Evolutionary conservation across 2,113 vertebrate genomes (phyloP).

Genomic region (Bubo blakistoni): DNA sequence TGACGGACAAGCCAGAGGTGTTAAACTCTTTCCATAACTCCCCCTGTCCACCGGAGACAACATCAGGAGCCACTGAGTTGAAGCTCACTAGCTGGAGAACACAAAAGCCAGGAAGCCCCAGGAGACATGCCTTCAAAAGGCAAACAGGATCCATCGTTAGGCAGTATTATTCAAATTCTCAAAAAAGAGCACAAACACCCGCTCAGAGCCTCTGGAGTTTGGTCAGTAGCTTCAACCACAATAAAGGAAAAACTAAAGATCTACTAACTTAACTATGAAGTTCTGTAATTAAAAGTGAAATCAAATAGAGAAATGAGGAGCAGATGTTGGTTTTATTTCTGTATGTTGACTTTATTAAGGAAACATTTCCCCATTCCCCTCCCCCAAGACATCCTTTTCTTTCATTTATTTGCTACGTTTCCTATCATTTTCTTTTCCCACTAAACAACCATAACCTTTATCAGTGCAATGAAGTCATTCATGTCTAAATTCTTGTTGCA

Average conservation of each 20-base stretch:
- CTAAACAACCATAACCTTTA: slow-evolving; percentile 27
- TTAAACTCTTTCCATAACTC: not conserved
- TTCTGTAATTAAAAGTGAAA: slow-evolving; percentile 62
- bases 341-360: slow-evolving; percentile 49
- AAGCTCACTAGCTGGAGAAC: not conserved
- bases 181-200: not conserved
- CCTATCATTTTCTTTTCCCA: slow-evolving; percentile 14
- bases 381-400: slow-evolving; percentile 23
- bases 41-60: not conserved
- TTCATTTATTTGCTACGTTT: slow-evolving; percentile 35
- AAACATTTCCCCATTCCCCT: slow-evolving; percentile 42
- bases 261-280: slow-evolving; percentile 1
- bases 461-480: slow-evolving; percentile 26
- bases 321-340: slow-evolving; percentile 61
- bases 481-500: slow-evolving; percentile 40
- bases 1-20: not conserved
- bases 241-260: not conserved
- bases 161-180: not conserved
- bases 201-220: not conserved
- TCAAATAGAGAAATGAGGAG: slow-evolving; percentile 32
- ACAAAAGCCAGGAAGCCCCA: not conserved
- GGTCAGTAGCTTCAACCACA: slow-evolving; percentile 7
- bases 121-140: not conserved
- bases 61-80: not conserved
- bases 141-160: fast-evolving